Evolutionary conservation across 2,888 invertebrate genomes (phyloP), one percentile per base, ranked within the genome.

Genomic region (Orthonychiurus folsomi): DNA sequence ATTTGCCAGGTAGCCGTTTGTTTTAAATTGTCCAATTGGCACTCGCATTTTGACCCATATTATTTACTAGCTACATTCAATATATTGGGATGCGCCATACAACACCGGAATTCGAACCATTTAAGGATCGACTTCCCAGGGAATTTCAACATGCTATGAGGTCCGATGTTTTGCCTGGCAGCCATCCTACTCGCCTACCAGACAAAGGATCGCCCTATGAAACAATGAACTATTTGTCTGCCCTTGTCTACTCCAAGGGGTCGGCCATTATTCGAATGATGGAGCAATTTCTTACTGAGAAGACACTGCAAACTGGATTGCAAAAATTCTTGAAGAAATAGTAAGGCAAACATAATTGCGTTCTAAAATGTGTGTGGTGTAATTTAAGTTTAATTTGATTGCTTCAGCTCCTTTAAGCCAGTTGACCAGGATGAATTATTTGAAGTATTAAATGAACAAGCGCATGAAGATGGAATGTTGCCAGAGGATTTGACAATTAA

Each of bases 381-480:
- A 12, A 12, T 47, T 12, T 47, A 18, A 48, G 37, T 24, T 47
- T 50, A 58, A 25, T 12, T 12, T 25, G 26, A 47, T 37, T 66
- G 61, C n/a, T 15, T 37, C 63, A 74, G 75, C 58, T 71, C 72
- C 27, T 79, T 80, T 75, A 77, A 79, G 3, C 83, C 83, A 66
- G 84, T 85, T 0, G 82, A 80, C 66, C 84, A 86, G 74, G 83
- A 84, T 70, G 84, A 86, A 72, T 77, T 88, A 0, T 88, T 87
- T 85, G 73, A 77, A n/a, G 79, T 83, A 56, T 70, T 80, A 27
- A 76, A 76, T 2, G 73, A 75, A 61, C 72, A 73, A 48, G 78
- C 72, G 2, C 64, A 68, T 76, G 2, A 52, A 18, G 73, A 74
- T 55, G 62, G 65, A 5, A 68, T 65, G 2, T 66, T 74, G n/a